phyloP scores from a whole-genome alignment of 2,113 vertebrate genomes.

The Nyctereutes procyonoides region DNA sequence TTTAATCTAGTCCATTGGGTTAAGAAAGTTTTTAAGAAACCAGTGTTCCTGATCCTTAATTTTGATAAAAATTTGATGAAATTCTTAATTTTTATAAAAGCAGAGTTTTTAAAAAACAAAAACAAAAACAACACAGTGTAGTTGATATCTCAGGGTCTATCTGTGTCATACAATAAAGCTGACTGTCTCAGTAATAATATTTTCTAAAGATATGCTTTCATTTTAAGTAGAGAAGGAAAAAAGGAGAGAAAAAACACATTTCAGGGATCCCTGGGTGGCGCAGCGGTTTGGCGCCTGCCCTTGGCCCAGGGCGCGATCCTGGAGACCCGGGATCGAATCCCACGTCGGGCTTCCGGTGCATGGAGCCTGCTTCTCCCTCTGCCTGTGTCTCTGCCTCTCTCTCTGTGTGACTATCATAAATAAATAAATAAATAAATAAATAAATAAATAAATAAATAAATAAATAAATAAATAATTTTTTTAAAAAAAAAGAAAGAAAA shows the following conservation, averaged over 20 bases:
- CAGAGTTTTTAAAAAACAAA: background rate
- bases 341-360: no score
- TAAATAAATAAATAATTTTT: no score
- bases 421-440: no score
- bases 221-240: background rate
- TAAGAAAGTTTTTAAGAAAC: background rate
- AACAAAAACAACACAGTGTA: background rate
- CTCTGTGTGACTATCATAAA: no score
- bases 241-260: background rate
- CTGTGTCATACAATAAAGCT: background rate
- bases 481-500: no score
- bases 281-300: no score
- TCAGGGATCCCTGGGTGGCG: no score
- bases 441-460: no score
- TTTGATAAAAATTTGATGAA: slow-evolving; percentile 29
- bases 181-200: background rate
- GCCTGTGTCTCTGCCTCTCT: no score
- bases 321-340: no score
- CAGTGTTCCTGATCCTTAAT: slow-evolving; percentile 7
- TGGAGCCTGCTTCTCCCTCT: no score
- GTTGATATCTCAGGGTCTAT: background rate
- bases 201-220: slow-evolving; percentile 12
- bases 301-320: no score
- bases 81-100: slow-evolving; percentile 25
- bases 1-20: background rate